Percentiles rank a stretch among this genome's conserved stretches.
Evolutionary conservation across 2,888 invertebrate genomes (phyloP).

Genomic region (Eupelmus urozonus): DNA sequence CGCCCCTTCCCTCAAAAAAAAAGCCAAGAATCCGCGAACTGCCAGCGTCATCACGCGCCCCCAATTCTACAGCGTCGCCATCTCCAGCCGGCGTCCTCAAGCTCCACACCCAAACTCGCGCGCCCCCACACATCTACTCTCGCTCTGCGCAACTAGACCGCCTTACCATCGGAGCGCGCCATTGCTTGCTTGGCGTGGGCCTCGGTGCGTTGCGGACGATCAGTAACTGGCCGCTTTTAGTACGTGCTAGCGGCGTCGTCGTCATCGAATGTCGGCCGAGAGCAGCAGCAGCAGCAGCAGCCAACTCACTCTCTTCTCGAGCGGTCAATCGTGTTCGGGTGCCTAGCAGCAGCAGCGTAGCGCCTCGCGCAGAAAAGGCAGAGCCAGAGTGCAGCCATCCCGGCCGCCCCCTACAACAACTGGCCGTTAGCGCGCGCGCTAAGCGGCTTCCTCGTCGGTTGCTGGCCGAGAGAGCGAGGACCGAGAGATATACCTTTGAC

Average conservation of each 20-base stretch:
- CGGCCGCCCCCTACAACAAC: too few species aligned
- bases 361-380: not conserved
- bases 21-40: too few species aligned
- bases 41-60: too few species aligned
- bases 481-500: not conserved
- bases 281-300: constrained; percentile 19
- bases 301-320: constrained; percentile 40
- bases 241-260: constrained; percentile 18
- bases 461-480: not conserved
- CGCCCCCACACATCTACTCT: not conserved
- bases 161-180: constrained; percentile 37
- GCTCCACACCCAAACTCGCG: too few species aligned
- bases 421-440: not conserved
- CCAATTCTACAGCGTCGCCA: constrained; percentile 14
- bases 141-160: too few species aligned
- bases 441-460: constrained; percentile 7
- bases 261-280: constrained; percentile 45
- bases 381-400: not conserved
- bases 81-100: constrained; percentile 45
- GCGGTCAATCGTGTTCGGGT: constrained; percentile 50
- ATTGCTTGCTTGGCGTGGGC: constrained; percentile 36
- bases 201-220: constrained; percentile 19
- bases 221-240: too few species aligned
- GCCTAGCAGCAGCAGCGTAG: too few species aligned
- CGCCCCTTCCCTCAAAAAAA: too few species aligned